Base-by-base conservation (phyloP, 2,113 vertebrate species). In the Phalacrocorax aristotelis region DNA sequence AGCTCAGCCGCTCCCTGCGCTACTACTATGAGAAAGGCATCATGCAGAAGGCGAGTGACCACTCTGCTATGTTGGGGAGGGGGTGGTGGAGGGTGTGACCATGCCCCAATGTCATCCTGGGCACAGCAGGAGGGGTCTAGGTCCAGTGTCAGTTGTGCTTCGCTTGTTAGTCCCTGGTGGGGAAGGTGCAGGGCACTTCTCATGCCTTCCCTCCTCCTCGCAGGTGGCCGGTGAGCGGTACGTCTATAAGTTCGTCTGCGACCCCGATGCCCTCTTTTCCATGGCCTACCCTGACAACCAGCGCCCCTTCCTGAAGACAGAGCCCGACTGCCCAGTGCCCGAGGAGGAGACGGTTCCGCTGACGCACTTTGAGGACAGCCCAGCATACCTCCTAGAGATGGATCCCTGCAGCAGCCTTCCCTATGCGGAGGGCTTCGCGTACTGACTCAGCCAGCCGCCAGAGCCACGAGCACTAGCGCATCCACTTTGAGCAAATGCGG, bases 11-110 rank as follows among this genome's bases (percentile, higher is more conserved):
- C 61, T 99, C 99, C 12, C 98, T 99, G 89, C 99, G 99, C 81
- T 99, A 99, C 96, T 99, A 99, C 98, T 99, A 99, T 0, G 99
- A 99, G 98, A 99, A 99, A 96, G 99, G 99, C 97, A 99, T 99
- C 98, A 99, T 99, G 99, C 99, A 99, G 98, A 99, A 99, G 99
- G 99, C 98, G 92, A 98, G 97, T 14, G 57, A 30, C 27, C 26
- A 27, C 0, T 0, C 61, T 15, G 18, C 26, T 22, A 4, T 0
- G 4, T 18, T 46, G 44, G 44, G 44, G 13, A 46, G 44, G 2
- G 12, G n/a, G 34, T 19, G 51, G 36, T 5, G 44, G 13, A 7
- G 34, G 54, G 7, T 26, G 17, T 27, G 25, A 16, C 51, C 0
- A 0, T 54, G 66, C 38, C 30, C 36, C 7, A 2, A 30, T 16